These are phyloP conservation scores for Agonopterix heracliana DNA, from an alignment of 2,888 invertebrate species.

Conservation along the genomic window DNA sequence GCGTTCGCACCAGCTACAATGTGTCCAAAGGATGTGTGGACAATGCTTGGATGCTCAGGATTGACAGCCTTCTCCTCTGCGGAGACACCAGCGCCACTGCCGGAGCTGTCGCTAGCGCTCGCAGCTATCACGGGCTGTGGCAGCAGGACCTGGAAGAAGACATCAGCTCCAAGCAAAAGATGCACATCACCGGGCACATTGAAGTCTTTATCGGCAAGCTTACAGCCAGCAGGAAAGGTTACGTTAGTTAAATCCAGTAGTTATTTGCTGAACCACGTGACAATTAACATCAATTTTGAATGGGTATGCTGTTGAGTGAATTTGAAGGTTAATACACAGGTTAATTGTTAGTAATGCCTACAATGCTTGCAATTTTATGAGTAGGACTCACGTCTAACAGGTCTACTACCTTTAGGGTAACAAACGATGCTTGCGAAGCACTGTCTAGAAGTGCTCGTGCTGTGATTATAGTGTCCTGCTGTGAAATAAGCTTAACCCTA, in stretches of 20 bases:
- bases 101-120: too few species aligned
- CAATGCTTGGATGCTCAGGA: background rate
- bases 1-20: slow-evolving; percentile 9
- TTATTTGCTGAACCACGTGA: slow-evolving; percentile 10
- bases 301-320: too few species aligned
- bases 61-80: background rate
- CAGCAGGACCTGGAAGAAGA: slow-evolving; percentile 10
- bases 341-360: too few species aligned
- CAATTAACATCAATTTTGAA: slow-evolving; percentile 1
- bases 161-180: slow-evolving; percentile 9
- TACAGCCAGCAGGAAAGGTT: slow-evolving; percentile 1
- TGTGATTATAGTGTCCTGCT: slow-evolving; percentile 3
- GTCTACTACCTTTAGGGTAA: too few species aligned
- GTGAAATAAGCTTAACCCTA: slow-evolving; percentile 1
- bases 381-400: too few species aligned
- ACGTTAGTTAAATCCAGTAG: slow-evolving; percentile 5
- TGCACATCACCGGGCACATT: slow-evolving; percentile 8
- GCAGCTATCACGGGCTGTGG: too few species aligned
- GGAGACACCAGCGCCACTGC: too few species aligned
- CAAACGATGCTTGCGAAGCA: slow-evolving; percentile 7
- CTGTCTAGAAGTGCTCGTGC: slow-evolving; percentile 7
- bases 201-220: slow-evolving; percentile 9
- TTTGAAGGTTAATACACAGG: too few species aligned
- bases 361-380: too few species aligned
- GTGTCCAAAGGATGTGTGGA: slow-evolving; percentile 10